A percentile compares a stretch with the other conserved stretches of the same genome.
Conservation (phyloP, 92 coral and sea anemone species). For the Porites lobata region DNA sequence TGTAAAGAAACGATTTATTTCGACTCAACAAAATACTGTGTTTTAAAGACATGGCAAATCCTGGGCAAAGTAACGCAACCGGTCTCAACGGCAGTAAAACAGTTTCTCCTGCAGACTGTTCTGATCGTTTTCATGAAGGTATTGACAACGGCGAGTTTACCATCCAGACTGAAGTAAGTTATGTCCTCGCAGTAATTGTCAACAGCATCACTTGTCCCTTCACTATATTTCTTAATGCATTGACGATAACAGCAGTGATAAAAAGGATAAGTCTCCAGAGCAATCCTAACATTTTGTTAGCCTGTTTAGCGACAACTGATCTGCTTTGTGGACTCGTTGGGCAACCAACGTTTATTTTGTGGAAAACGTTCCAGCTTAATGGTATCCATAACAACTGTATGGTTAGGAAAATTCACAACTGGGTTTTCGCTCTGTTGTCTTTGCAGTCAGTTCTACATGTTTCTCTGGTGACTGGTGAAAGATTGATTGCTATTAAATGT, state of each 20-base stretch:
- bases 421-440: not conserved
- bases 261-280: slow-evolving; percentile 10
- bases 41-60: not conserved
- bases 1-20: not conserved
- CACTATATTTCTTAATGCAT: slow-evolving; percentile 7
- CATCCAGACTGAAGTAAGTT: slow-evolving; percentile 1
- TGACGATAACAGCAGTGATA: slow-evolving; percentile 31
- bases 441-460: not conserved
- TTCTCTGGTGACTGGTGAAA: slow-evolving; percentile 23
- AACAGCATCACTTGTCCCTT: slow-evolving; percentile 22
- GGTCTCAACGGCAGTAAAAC: not conserved
- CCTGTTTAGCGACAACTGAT: slow-evolving; percentile 22
- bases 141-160: slow-evolving; percentile 18
- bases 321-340: not conserved
- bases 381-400: slow-evolving; percentile 5
- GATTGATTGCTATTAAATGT: slow-evolving; percentile 12
- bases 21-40: not conserved
- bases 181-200: not conserved
- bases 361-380: slow-evolving; percentile 18
- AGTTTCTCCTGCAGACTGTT: not conserved
- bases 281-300: slow-evolving; percentile 18
- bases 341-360: slow-evolving; percentile 11
- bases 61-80: not conserved
- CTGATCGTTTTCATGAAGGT: not conserved
- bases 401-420: slow-evolving; percentile 14